These are phyloP conservation scores for Trachymyrmex septentrionalis DNA, from an alignment of 1,140 invertebrate species.

Conservation along the genomic window DNA sequence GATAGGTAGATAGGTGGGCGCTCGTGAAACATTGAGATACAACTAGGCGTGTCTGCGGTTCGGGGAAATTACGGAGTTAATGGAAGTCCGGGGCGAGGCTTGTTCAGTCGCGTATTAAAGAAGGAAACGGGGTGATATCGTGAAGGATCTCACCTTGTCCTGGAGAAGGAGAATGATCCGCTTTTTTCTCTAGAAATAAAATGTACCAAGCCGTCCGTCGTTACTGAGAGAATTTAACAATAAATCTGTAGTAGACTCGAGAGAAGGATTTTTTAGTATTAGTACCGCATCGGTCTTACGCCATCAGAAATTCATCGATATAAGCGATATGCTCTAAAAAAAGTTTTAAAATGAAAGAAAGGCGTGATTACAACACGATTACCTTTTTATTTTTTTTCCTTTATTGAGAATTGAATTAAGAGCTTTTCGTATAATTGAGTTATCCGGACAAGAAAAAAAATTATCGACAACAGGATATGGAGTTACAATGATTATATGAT, in stretches of 20 bases:
- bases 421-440: not conserved
- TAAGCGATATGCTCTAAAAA: not conserved
- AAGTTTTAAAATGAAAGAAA: not conserved
- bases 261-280: slow-evolving; percentile 11
- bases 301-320: slow-evolving; percentile 18
- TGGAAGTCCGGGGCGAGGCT: slow-evolving; percentile 65
- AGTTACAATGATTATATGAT: not conserved
- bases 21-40: slow-evolving; percentile 32
- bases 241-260: slow-evolving; percentile 36
- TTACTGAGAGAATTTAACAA: not conserved
- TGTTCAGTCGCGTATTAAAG: slow-evolving; percentile 14
- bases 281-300: slow-evolving; percentile 6
- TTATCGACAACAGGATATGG: not conserved
- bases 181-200: slow-evolving; percentile 38
- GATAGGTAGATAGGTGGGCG: slow-evolving; percentile 16
- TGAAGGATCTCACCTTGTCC: not conserved
- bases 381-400: not conserved
- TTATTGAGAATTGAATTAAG: not conserved
- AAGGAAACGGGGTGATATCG: slow-evolving; percentile 34
- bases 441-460: not conserved
- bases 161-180: slow-evolving; percentile 45
- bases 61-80: slow-evolving; percentile 73
- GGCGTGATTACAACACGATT: not conserved
- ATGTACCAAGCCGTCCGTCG: slow-evolving; percentile 16
- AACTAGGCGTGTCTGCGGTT: slow-evolving; percentile 58